A percentile compares a stretch with the other conserved stretches of the same genome.
Conservation (phyloP, 2,797 vertebrate genomes). For the Siniperca scherzeri region DNA sequence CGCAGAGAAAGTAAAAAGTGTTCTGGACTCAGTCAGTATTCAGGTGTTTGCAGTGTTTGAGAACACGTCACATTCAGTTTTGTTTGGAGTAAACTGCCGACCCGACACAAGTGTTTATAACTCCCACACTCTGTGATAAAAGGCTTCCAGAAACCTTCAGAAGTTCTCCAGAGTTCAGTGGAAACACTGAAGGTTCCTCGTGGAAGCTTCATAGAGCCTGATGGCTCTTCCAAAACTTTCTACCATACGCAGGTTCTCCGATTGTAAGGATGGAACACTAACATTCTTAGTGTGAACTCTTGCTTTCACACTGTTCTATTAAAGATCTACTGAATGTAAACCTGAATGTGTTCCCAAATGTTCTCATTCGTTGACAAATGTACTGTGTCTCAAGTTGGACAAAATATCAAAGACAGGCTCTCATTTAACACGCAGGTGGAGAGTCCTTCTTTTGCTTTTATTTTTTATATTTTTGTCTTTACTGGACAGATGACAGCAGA, state of each 20-base stretch:
- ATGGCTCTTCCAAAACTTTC: neutral
- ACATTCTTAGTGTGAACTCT: neutral
- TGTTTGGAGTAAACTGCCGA: too few species aligned
- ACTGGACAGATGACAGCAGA: neutral
- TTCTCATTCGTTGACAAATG: neutral
- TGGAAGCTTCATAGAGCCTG: too few species aligned
- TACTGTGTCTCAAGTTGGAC: neutral
- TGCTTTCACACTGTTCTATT: neutral
- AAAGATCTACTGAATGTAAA: neutral
- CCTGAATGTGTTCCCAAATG: neutral
- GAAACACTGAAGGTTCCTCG: neutral
- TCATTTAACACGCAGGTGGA: neutral
- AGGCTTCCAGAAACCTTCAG: neutral
- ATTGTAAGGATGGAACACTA: neutral
- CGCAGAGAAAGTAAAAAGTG: too few species aligned
- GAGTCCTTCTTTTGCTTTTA: neutral
- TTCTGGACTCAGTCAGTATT: too few species aligned
- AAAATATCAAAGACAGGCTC: constrained; percentile 1
- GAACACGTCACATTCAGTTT: too few species aligned
- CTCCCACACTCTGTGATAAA: neutral
- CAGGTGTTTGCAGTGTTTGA: too few species aligned
- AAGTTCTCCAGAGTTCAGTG: neutral
- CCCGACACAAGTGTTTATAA: too few species aligned
- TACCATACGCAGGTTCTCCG: neutral
- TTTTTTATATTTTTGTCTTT: neutral